phyloP scores from a whole-genome alignment of 2,113 vertebrate species.

The Boleophthalmus pectinirostris region DNA sequence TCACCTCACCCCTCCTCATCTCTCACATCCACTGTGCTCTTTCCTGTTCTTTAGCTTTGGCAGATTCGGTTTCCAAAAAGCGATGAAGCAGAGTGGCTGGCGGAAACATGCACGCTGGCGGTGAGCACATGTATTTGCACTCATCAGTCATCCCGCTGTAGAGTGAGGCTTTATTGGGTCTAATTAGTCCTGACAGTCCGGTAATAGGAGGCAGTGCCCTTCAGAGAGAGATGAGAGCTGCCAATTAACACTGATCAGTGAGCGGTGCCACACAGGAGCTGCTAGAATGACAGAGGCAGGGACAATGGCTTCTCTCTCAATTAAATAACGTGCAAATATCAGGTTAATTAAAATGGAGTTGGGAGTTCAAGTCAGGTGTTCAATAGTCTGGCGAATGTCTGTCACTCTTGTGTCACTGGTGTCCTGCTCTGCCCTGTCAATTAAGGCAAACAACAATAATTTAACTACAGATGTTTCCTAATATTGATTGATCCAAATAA shows the following conservation, averaged over 20 bases:
- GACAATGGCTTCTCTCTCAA: slow-evolving; percentile 76
- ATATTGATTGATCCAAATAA: no score
- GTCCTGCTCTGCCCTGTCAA: not conserved
- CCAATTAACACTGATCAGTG: slow-evolving; percentile 93
- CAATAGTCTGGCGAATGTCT: not conserved
- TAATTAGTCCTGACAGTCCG: slow-evolving; percentile 96
- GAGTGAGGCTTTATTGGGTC: slow-evolving; percentile 89
- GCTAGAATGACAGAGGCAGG: slow-evolving; percentile 93
- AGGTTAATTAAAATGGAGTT: not conserved
- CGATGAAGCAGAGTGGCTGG: slow-evolving; percentile 48
- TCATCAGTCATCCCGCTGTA: slow-evolving; percentile 94
- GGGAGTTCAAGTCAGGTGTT: not conserved
- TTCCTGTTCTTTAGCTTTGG: slow-evolving; percentile 24
- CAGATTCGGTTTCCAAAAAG: slow-evolving; percentile 49
- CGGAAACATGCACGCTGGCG: slow-evolving; percentile 35
- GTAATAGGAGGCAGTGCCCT: slow-evolving; percentile 93
- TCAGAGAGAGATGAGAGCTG: slow-evolving; percentile 92
- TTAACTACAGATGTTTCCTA: not conserved
- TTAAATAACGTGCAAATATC: not conserved
- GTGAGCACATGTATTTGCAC: slow-evolving; percentile 35
- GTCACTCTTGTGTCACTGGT: not conserved
- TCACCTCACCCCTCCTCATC: slow-evolving; percentile 29
- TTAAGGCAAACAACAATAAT: not conserved
- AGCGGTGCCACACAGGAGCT: slow-evolving; percentile 88
- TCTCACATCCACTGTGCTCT: slow-evolving; percentile 15